Evolutionary conservation across 2,113 vertebrate genomes (phyloP).

Genomic region (Isurus oxyrinchus): DNA sequence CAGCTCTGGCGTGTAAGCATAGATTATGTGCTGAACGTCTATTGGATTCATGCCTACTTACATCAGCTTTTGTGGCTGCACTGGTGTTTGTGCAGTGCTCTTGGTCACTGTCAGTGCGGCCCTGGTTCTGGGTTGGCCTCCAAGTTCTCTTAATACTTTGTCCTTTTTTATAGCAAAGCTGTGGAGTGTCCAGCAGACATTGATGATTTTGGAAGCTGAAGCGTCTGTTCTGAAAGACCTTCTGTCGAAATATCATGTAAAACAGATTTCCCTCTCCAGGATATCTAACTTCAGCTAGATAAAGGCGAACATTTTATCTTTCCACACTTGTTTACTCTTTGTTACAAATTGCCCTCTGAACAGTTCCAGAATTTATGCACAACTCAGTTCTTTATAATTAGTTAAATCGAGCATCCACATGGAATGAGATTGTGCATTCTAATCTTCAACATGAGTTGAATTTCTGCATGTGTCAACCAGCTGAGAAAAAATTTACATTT

Average conservation of each 20-base stretch:
- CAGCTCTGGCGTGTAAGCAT: too few species aligned
- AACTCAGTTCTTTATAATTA: neutral
- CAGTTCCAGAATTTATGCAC: neutral
- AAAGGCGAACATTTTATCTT: neutral
- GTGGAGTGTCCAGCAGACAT: neutral
- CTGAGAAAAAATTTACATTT: neutral
- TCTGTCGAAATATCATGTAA: neutral
- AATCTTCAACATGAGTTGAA: neutral
- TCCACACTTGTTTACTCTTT: neutral
- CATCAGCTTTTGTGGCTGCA: neutral
- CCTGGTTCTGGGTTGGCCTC: neutral
- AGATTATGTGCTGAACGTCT: neutral
- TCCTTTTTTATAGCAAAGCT: neutral
- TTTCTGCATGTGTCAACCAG: neutral
- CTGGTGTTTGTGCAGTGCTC: neutral
- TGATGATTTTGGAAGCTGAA: neutral
- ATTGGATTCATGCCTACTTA: neutral
- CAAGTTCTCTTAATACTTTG: neutral
- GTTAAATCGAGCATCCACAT: neutral
- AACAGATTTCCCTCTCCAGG: neutral
- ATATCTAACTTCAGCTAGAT: neutral
- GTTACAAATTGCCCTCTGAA: neutral
- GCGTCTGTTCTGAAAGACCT: neutral
- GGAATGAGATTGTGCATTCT: neutral
- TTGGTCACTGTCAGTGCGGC: neutral